These are phyloP conservation scores for Macrostomum cliftonense DNA, from an alignment of 2,888 invertebrate genomes.

Conservation along the genomic window DNA sequence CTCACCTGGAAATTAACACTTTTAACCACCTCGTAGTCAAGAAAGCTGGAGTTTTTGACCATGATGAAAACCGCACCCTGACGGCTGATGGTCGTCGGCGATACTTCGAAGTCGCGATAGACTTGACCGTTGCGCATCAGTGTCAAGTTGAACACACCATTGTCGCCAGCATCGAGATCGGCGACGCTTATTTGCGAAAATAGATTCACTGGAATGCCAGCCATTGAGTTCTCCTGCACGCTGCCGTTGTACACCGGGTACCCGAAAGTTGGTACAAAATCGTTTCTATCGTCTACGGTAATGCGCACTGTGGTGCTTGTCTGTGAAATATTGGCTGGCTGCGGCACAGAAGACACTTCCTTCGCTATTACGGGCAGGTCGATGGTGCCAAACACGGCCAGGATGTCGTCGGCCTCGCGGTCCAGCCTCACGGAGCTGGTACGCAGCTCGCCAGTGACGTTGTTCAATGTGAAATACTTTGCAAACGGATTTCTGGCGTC, in stretches of 20 bases:
- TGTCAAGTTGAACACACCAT: slow-evolving; percentile 68
- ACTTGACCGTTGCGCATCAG: slow-evolving; percentile 39
- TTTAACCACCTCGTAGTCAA: slow-evolving; percentile 63
- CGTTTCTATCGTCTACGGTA: too few relatives aligned
- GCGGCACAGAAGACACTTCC: neutral
- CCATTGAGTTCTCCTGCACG: too few relatives aligned
- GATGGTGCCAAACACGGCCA: neutral
- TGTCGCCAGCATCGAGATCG: slow-evolving; percentile 26
- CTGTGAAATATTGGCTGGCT: neutral
- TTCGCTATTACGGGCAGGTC: slow-evolving; percentile 1
- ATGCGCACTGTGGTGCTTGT: neutral
- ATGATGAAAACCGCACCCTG: slow-evolving; percentile 71
- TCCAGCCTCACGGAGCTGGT: too few relatives aligned
- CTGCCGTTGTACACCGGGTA: too few relatives aligned
- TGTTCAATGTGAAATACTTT: too few relatives aligned
- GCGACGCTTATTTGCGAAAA: too few relatives aligned
- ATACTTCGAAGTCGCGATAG: slow-evolving; percentile 57
- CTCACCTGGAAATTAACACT: too few relatives aligned
- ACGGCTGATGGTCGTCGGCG: slow-evolving; percentile 65
- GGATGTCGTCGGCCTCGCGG: too few relatives aligned
- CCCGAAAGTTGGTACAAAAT: too few relatives aligned
- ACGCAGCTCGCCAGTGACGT: too few relatives aligned
- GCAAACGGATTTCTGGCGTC: neutral
- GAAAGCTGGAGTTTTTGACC: slow-evolving; percentile 56
- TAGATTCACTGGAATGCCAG: too few relatives aligned